These are phyloP conservation scores for Papilio polytes DNA, from an alignment of 1,140 invertebrate species.

Conservation along the genomic window DNA sequence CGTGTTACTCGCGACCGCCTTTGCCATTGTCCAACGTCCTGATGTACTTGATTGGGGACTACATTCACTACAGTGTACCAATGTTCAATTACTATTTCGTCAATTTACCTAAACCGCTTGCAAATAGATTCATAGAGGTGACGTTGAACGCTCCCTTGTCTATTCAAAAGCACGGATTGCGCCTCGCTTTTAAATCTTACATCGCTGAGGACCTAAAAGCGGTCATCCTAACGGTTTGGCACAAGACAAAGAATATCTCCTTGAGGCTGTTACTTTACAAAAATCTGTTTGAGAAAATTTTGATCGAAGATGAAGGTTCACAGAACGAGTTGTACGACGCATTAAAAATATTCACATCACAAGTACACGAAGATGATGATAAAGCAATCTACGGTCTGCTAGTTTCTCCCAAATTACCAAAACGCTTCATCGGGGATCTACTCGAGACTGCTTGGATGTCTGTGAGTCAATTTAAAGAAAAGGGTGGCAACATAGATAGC, in stretches of 20 bases:
- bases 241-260: slow-evolving; percentile 64
- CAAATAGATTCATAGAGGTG: slow-evolving; percentile 56
- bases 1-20: slow-evolving; percentile 61
- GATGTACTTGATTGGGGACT: slow-evolving; percentile 67
- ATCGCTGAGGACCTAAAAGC: slow-evolving; percentile 52
- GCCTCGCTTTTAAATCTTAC: slow-evolving; percentile 63
- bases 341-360: slow-evolving; percentile 55
- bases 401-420: slow-evolving; percentile 43
- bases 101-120: slow-evolving; percentile 54
- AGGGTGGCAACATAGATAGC: slow-evolving; percentile 47
- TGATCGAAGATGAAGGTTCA: slow-evolving; percentile 31
- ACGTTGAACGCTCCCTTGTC: slow-evolving; percentile 61
- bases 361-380: slow-evolving; percentile 57
- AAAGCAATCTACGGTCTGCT: slow-evolving; percentile 54
- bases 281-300: slow-evolving; percentile 54
- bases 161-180: slow-evolving; percentile 67
- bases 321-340: slow-evolving; percentile 52
- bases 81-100: slow-evolving; percentile 59
- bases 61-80: slow-evolving; percentile 60
- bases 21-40: slow-evolving; percentile 54
- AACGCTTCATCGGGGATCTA: slow-evolving; percentile 46
- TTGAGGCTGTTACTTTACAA: slow-evolving; percentile 59
- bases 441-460: slow-evolving; percentile 54
- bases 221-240: slow-evolving; percentile 57
- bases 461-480: slow-evolving; percentile 50